These are phyloP conservation scores for Nebria salina DNA, from an alignment of 2,888 invertebrate genomes.

Conservation along the genomic window DNA sequence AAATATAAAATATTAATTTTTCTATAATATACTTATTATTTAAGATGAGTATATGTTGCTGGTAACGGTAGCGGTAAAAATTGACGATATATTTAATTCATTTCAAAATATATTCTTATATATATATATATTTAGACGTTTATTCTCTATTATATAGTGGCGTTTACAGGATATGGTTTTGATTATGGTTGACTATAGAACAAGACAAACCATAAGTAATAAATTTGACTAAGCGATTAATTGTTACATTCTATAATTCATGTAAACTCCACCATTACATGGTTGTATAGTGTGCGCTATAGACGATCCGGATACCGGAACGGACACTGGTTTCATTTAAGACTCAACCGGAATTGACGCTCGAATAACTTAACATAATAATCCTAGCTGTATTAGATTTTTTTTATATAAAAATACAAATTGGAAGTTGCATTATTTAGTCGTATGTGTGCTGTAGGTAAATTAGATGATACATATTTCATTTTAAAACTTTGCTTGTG, in stretches of 20 bases:
- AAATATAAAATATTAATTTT: too few relatives aligned
- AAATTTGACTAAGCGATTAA: constrained; percentile 1
- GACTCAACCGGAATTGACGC: neutral
- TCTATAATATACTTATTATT: too few relatives aligned
- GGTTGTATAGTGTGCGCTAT: neutral
- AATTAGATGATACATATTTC: neutral
- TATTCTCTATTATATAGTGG: neutral
- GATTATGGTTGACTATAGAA: neutral
- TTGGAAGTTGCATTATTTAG: neutral
- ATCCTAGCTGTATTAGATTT: neutral
- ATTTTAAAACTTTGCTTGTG: neutral
- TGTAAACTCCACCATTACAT: neutral
- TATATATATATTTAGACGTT: too few relatives aligned
- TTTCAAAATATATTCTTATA: too few relatives aligned
- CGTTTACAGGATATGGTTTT: neutral
- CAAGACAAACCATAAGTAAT: neutral
- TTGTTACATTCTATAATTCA: constrained; percentile 8
- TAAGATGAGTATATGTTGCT: too few relatives aligned
- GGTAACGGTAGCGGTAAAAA: too few relatives aligned
- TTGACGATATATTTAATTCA: too few relatives aligned
- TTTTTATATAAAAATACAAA: neutral
- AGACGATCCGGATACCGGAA: neutral
- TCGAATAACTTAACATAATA: constrained; percentile 1
- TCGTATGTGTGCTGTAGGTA: neutral
- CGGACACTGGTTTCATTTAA: neutral